These are phyloP conservation scores for Eristalis pertinax DNA, from an alignment of 2,888 invertebrate genomes.

Conservation along the genomic window DNA sequence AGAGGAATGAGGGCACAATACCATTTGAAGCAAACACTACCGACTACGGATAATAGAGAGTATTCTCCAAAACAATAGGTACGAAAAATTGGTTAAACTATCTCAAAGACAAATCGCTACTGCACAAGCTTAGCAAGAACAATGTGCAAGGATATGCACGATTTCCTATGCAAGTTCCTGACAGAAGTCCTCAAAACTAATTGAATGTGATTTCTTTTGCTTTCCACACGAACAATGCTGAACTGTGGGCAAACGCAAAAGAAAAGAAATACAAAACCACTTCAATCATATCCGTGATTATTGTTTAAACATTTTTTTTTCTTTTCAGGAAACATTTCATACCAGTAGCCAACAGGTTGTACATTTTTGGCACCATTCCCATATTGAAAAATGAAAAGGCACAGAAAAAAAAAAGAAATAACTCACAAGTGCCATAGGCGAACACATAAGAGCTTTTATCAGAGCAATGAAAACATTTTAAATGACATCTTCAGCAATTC, in stretches of 20 bases:
- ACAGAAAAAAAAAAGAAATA: neutral
- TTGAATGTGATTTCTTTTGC: neutral
- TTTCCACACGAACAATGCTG: neutral
- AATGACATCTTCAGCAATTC: neutral
- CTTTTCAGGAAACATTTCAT: neutral
- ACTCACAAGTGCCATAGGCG: neutral
- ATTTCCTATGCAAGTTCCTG: no score
- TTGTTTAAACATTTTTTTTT: neutral
- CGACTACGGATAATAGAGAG: no score
- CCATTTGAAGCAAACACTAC: no score
- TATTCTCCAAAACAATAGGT: no score
- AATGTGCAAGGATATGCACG: no score
- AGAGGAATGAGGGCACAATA: no score
- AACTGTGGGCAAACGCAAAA: neutral
- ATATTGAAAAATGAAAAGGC: neutral
- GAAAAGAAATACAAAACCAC: neutral
- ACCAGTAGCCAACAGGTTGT: neutral
- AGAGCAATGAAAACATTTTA: neutral
- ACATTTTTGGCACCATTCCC: neutral
- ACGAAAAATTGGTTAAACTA: no score
- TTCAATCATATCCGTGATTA: neutral
- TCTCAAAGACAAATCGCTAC: no score
- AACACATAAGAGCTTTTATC: neutral
- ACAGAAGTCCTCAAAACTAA: no score
- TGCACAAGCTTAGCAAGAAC: no score